A percentile compares a stretch with the other conserved stretches of the same genome.
These are phyloP conservation scores for Mobula birostris DNA, from an alignment of 2,113 vertebrate genomes.

Conservation along the genomic window DNA sequence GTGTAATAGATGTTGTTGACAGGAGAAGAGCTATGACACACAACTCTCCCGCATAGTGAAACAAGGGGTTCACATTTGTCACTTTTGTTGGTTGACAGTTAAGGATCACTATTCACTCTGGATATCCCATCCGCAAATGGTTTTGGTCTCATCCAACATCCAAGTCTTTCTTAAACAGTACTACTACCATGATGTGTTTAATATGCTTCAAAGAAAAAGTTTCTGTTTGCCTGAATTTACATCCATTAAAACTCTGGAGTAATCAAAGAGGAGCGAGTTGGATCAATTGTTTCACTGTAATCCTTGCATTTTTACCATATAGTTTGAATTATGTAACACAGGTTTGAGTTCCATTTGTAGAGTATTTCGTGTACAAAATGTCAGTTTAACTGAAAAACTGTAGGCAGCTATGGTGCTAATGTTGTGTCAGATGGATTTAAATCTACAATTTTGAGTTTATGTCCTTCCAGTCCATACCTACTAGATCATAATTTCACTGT, in stretches of 20 bases:
- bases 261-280: background rate
- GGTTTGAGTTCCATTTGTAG: background rate
- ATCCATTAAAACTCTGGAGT: background rate
- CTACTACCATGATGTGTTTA: background rate
- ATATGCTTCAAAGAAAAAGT: background rate
- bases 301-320: background rate
- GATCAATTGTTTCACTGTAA: background rate
- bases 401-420: background rate
- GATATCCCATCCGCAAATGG: background rate
- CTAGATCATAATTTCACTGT: background rate
- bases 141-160: background rate
- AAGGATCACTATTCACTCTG: background rate
- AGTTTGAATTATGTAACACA: background rate
- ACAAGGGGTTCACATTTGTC: background rate
- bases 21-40: background rate
- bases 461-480: background rate
- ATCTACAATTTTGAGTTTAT: background rate
- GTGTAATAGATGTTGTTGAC: too few species aligned
- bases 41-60: background rate
- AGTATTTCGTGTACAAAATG: background rate
- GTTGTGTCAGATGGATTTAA: background rate
- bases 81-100: background rate
- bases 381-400: background rate
- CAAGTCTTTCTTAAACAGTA: background rate
- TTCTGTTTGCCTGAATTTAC: conserved; percentile 25